phyloP scores from a whole-genome alignment of 2,113 vertebrate genomes.

The Oplegnathus fasciatus region DNA sequence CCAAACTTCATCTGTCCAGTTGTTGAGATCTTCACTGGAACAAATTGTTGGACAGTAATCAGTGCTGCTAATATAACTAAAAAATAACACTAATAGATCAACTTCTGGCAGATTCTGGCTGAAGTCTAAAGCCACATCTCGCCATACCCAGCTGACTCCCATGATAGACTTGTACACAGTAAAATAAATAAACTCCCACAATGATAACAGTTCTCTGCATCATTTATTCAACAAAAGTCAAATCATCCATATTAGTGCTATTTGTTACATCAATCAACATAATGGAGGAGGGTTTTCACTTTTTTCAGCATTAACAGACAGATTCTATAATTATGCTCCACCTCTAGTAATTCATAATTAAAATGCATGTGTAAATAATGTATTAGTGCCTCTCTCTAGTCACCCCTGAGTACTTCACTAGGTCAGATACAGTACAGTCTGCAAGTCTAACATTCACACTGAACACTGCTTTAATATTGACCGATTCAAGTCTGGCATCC shows the following conservation, averaged over 20 bases:
- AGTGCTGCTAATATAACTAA: not conserved
- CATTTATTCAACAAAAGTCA: constrained; percentile 65
- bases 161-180: not conserved
- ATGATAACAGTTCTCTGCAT: not conserved
- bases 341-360: constrained; percentile 16
- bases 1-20: not conserved
- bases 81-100: no score
- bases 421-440: constrained; percentile 39
- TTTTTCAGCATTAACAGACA: constrained; percentile 31
- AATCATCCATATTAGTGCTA: constrained; percentile 26
- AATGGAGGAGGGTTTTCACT: not conserved
- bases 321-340: not conserved
- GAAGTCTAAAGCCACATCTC: not conserved
- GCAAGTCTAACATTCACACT: constrained; percentile 45
- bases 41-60: not conserved
- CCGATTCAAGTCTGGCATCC: constrained; percentile 15
- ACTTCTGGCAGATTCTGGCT: not conserved
- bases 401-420: constrained; percentile 61
- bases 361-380: constrained; percentile 44
- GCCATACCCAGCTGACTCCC: not conserved
- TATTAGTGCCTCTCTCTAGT: constrained; percentile 41
- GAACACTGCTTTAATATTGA: constrained; percentile 26
- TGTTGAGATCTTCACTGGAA: not conserved
- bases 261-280: constrained; percentile 22
- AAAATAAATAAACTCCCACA: constrained; percentile 6